These are phyloP conservation scores for Therioaphis trifolii DNA, from an alignment of 2,888 invertebrate genomes.

Conservation along the genomic window DNA sequence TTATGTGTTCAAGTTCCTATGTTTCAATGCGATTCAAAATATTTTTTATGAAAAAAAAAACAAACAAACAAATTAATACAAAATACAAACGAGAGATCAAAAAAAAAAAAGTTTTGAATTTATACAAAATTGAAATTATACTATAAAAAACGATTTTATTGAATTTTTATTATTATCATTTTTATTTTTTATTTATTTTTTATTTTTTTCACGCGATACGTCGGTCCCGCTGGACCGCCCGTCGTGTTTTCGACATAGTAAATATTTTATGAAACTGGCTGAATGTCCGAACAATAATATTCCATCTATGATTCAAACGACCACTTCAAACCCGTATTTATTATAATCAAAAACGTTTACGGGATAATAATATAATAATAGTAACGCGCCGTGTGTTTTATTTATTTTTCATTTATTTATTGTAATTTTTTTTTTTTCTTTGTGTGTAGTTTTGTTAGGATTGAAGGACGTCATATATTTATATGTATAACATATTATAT, in stretches of 20 bases:
- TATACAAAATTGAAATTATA: neutral
- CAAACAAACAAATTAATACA: no score
- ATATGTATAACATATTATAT: neutral
- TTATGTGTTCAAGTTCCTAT: conserved; percentile 56
- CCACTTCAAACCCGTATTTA: conserved; percentile 12
- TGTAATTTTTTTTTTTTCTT: conserved; percentile 44
- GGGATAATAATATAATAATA: conserved; percentile 40
- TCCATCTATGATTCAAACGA: conserved; percentile 27
- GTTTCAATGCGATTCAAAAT: conserved; percentile 37
- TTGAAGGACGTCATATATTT: conserved; percentile 31
- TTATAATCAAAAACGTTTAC: conserved; percentile 17
- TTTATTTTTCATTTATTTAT: conserved; percentile 42
- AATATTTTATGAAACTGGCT: conserved; percentile 44
- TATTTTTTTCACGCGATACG: neutral
- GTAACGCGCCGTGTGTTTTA: conserved; percentile 47
- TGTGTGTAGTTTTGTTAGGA: conserved; percentile 53
- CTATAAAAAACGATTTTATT: neutral
- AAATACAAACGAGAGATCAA: conserved; percentile 49
- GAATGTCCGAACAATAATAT: conserved; percentile 36
- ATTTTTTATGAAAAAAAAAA: neutral
- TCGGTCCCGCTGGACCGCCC: neutral
- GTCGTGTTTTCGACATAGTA: conserved; percentile 9
- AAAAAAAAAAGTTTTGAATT: conserved; percentile 24
- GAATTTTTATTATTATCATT: no score
- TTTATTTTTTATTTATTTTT: no score